Conservation (phyloP, 64 coral and sea anemone genomes). For the Montipora sp. region DNA sequence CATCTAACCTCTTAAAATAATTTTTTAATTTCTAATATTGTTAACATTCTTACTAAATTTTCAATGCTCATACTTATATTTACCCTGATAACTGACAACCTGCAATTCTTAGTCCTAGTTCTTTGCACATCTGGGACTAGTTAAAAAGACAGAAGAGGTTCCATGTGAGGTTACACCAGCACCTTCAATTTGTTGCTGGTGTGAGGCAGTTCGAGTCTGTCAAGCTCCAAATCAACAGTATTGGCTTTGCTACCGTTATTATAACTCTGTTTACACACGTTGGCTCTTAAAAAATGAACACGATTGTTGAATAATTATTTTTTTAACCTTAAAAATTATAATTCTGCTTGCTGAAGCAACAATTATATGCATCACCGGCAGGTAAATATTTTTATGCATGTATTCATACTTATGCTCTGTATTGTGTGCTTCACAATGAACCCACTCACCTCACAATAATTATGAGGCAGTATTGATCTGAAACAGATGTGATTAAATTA, state of each 20-base stretch:
- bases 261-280: neutral
- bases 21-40: neutral
- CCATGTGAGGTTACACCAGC: too few species aligned
- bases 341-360: slow-evolving; percentile 31
- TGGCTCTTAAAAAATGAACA: neutral
- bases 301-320: too few species aligned
- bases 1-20: neutral
- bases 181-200: too few species aligned
- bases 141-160: too few species aligned
- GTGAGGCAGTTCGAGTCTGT: neutral
- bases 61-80: too few species aligned
- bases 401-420: slow-evolving; percentile 14
- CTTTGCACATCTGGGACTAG: too few species aligned
- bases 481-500: slow-evolving; percentile 38
- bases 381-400: slow-evolving; percentile 36
- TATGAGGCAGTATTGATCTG: slow-evolving; percentile 15
- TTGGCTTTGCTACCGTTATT: neutral
- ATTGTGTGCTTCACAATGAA: slow-evolving; percentile 26
- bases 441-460: slow-evolving; percentile 9
- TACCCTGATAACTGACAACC: too few species aligned
- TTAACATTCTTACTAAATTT: neutral
- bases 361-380: slow-evolving; percentile 24
- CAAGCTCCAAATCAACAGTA: neutral
- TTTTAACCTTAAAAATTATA: too few species aligned
- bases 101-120: too few species aligned